Base-by-base conservation (phyloP, 2,113 vertebrate genomes). In the Xenopus laevis region DNA sequence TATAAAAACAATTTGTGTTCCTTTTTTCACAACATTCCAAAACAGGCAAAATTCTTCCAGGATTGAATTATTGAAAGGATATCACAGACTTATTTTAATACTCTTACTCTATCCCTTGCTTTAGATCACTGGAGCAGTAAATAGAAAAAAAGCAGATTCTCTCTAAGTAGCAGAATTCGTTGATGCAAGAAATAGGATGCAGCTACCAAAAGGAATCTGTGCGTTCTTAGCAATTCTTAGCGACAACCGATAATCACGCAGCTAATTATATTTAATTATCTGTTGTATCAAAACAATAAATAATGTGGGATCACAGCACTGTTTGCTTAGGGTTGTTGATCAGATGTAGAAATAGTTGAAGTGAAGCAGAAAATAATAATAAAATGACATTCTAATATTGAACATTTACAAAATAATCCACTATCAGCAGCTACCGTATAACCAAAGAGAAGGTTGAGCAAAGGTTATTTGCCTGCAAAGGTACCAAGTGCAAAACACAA, bases 211-310 rank as follows among this genome's bases (percentile, higher is more conserved):
- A 88, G 88, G 47, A 87, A 66, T 80, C 84, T 81, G 75, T 78
- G 82, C 84, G 81, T 86, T 84, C 84, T 78, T 81, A 86, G 79
- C 80, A 89, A 87, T 89, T 87, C 87, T 83, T 75, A 85, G 78
- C 65, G 78, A 78, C 80, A 86, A 86, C 84, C 47, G n/a, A 81
- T 79, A 85, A 88, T 87, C 83, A 87, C 72, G 71, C 80, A 79
- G 79, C 83, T 92, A 91, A 92, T 92, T 91, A 85, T 87, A 87
- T 85, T 84, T 89, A 92, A 92, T 90, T 86, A 79, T 78, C 82
- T 70, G 82, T 79, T 86, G 83, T 86, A 88, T 87, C 85, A 86
- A 86, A 88, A 87, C 81, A 90, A 89, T 90, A 89, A 90, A 88
- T 89, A 89, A 87, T 79, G 63, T 69, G 68, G 83, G 76, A 87